Base-by-base conservation (phyloP, 2,113 vertebrate genomes). In the Datnioides undecimradiatus region DNA sequence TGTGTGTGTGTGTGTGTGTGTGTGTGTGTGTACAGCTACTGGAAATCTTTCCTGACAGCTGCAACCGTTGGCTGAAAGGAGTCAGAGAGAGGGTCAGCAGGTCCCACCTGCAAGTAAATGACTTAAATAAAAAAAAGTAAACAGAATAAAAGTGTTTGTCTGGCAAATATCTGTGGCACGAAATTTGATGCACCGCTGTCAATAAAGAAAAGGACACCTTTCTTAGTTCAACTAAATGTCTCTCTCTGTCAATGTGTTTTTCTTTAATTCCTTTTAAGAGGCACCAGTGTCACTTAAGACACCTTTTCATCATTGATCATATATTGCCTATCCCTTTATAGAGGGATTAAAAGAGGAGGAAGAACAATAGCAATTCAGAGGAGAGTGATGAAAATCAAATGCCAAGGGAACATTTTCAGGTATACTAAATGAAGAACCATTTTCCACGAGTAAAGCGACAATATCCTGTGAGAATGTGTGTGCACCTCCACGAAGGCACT, bases 1-100 rank as follows among this genome's bases (percentile, higher is more conserved):
- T 13, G 66, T 40, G 48, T 52, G 59, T 45, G n/a, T n/a, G n/a
- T n/a, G n/a, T n/a, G n/a, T 43, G 58, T 41, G 36, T 54, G 51
- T 5, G 45, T 2, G 66, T 4, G 66, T 8, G 41, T 51, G 59
- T 65, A 14, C 75, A 79, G 76, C 48, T 82, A 71, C 48, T 70
- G 8, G 46, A 62, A 73, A 67, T 66, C 17, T 9, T 9, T 33
- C 10, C 48, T 52, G 68, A 51, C 58, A 52, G 46, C 23, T 73
- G 43, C 27, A 59, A 52, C 67, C 58, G 57, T 57, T 38, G 13
- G 34, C 72, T 71, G 27, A 68, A 40, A 52, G 43, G 43, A 58
- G 36, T 73, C 60, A 76, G 54, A 74, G n/a, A 43, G 16, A 1
- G 21, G 29, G 51, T 83, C 57, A 67, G 63, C 27, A 33, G 54